Evolutionary conservation across 2,888 invertebrate genomes (phyloP), one percentile per base, ranked within the genome.

Genomic region (Campoletis raptor): DNA sequence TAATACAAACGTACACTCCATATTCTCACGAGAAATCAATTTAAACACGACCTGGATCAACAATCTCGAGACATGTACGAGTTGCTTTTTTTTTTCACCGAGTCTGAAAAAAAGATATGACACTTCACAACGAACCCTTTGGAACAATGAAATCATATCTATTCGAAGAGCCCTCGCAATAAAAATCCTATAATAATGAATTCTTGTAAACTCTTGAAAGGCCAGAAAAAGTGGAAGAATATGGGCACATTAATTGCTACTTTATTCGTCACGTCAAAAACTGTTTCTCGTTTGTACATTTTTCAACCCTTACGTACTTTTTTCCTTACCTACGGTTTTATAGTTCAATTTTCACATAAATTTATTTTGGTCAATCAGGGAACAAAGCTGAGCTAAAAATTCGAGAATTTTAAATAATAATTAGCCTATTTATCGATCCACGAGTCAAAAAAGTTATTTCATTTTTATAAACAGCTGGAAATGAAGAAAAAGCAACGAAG

Each of bases 151-250:
- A 80, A 84, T 84, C 73, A 69, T 74, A 83, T 83, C 66, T 37
- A 74, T 67, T 80, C 69, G 69, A 80, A 84, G 69, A 79, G 79
- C 74, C 57, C 42, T 79, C 9, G 74, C 91, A 90, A 90, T 88
- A 87, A 86, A 88, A 88, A 85, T 89, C 88, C 90, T 90, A 89
- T 89, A 91, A 89, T 89, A 91, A 89, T 90, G 79, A 54, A 52
- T 88, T 90, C 87, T 85, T 89, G 83, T 78, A n/a, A 7, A 15
- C 5, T 24, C 18, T 61, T 85, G 83, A 82, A 89, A 90, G 91
- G 92, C 21, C 40, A 37, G 37, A 52, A 24, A 72, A 72, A 73
- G 61, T 48, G 66, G 40, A 52, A 73, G 66, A 81, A 81, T 73
- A 52, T 64, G 24, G 24, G 74, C 78, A 61, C 57, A 85, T 69